Evolutionary conservation across 2,113 vertebrate genomes (phyloP).

Genomic region (Pholis gunnellus): DNA sequence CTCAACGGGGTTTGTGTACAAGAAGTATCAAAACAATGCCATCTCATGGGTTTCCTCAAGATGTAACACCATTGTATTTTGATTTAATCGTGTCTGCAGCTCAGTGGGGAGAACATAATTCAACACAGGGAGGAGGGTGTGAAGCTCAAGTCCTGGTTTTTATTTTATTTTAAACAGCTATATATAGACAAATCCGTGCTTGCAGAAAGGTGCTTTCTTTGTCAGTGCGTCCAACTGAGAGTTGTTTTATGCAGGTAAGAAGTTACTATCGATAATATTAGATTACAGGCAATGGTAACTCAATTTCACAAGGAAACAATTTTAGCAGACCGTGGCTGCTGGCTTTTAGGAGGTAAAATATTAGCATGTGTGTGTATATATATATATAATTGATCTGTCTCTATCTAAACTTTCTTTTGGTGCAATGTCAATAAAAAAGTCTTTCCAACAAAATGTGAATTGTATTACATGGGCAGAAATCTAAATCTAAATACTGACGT

Average conservation of each 20-base stretch:
- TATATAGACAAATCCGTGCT: neutral
- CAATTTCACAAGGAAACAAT: neutral
- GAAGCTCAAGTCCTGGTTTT: neutral
- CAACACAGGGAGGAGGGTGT: neutral
- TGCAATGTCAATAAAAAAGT: neutral
- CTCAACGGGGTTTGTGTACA: constrained; percentile 59
- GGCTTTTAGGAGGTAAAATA: neutral
- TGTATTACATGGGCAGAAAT: neutral
- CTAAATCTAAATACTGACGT: neutral
- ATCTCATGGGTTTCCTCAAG: constrained; percentile 42
- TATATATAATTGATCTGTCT: neutral
- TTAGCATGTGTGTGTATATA: neutral
- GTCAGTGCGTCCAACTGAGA: neutral
- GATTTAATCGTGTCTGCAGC: constrained; percentile 37
- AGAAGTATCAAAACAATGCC: constrained; percentile 54
- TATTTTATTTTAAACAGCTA: neutral
- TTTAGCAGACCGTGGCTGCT: neutral
- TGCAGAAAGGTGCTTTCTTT: neutral
- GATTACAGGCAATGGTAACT: neutral
- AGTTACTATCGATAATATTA: neutral
- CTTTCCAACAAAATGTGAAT: neutral
- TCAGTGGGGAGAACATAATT: constrained; percentile 1
- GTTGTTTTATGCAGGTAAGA: neutral
- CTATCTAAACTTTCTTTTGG: neutral
- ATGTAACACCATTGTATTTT: constrained; percentile 38